Evolutionary conservation across 2,113 vertebrate genomes (phyloP).

Genomic region (Maccullochella peelii): DNA sequence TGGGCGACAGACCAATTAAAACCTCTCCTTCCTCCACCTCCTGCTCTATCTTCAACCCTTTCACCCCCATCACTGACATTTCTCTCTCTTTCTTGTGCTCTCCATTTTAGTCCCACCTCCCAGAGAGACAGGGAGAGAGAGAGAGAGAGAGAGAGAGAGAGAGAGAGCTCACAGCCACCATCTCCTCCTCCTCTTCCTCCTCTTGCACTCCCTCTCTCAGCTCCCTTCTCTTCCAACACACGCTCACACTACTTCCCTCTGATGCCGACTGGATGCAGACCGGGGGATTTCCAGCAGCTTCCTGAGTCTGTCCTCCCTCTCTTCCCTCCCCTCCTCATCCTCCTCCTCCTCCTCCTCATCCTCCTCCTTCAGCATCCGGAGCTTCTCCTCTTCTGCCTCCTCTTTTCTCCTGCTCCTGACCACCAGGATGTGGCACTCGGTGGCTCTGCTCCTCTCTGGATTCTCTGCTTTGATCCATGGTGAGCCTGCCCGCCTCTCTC

Average conservation of each 20-base stretch:
- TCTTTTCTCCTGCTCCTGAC: conserved; percentile 52
- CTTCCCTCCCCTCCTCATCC: conserved; percentile 28
- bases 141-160: conserved; percentile 22
- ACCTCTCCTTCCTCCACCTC: conserved; percentile 13
- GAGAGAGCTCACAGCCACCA: conserved; percentile 46
- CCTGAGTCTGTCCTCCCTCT: conserved; percentile 57
- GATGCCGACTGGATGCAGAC: conserved; percentile 77
- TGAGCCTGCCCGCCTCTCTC: conserved; percentile 69
- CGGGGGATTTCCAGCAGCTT: conserved; percentile 72
- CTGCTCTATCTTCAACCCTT: conserved; percentile 35
- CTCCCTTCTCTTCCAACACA: conserved; percentile 57
- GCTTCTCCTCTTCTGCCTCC: conserved; percentile 59
- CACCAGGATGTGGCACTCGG: conserved; percentile 84
- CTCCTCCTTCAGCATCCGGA: conserved; percentile 49
- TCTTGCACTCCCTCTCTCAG: conserved; percentile 38
- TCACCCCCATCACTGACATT: conserved; percentile 52
- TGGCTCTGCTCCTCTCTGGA: conserved; percentile 82
- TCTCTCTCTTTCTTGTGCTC: conserved; percentile 40
- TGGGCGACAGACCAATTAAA: conserved; percentile 47
- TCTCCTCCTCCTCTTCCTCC: conserved; percentile 53
- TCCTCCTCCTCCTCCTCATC: conserved; percentile 18
- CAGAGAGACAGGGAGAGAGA: conserved; percentile 35
- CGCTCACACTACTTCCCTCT: conserved; percentile 64
- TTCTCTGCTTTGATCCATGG: conserved; percentile 84
- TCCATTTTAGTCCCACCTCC: conserved; percentile 74